Evolutionary conservation across 2,888 invertebrate genomes (phyloP).

Genomic region (Heteropelma amictum): DNA sequence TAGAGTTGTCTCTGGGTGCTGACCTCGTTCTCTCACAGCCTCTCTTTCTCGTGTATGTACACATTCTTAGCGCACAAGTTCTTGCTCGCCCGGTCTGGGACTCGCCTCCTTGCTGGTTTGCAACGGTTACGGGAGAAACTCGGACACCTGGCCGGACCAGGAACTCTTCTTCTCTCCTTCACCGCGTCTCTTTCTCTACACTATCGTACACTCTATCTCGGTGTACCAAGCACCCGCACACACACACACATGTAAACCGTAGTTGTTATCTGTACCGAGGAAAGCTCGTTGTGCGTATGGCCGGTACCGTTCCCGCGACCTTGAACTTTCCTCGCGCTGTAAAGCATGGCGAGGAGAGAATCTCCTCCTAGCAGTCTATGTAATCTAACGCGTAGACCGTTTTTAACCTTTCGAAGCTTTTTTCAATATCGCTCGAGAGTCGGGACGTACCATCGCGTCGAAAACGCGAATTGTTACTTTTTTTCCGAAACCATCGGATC

Average conservation of each 20-base stretch:
- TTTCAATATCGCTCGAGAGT: no score
- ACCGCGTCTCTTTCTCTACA: slow-evolving; percentile 41
- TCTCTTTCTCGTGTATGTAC: not conserved
- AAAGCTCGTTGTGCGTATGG: slow-evolving; percentile 45
- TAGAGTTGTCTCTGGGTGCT: slow-evolving; percentile 40
- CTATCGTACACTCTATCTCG: slow-evolving; percentile 25
- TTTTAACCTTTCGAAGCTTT: no score
- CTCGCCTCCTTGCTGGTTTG: slow-evolving; percentile 41
- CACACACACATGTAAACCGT: slow-evolving; percentile 11
- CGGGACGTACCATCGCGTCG: no score
- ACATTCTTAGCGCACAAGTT: slow-evolving; percentile 33
- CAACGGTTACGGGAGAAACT: slow-evolving; percentile 61
- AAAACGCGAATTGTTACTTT: no score
- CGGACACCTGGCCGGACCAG: slow-evolving; percentile 63
- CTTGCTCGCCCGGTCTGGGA: slow-evolving; percentile 41
- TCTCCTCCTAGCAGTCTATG: not conserved
- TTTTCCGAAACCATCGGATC: no score
- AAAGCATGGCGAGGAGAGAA: slow-evolving; percentile 11
- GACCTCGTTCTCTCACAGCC: slow-evolving; percentile 44
- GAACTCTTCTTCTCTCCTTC: slow-evolving; percentile 57
- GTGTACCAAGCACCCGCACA: not conserved
- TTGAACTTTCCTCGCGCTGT: slow-evolving; percentile 58
- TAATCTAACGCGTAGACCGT: no score
- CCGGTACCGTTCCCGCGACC: slow-evolving; percentile 60
- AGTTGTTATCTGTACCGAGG: slow-evolving; percentile 35